These are phyloP conservation scores for Arvicola amphibius DNA, from an alignment of 2,797 vertebrate species.

Conservation along the genomic window DNA sequence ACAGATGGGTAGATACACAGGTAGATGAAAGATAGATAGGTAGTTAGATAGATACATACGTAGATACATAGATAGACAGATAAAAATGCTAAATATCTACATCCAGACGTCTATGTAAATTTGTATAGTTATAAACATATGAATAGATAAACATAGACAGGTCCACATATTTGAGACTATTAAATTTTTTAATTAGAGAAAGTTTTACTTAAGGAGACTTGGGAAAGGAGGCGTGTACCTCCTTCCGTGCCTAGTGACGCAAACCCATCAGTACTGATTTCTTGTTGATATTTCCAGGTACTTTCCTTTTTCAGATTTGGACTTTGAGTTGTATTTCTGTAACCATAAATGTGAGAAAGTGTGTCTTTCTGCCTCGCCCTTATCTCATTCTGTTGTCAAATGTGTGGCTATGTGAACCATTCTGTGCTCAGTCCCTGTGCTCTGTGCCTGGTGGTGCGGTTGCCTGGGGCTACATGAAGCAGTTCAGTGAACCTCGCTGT, in stretches of 20 bases:
- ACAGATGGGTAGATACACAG: no score
- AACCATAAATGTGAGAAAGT: not conserved
- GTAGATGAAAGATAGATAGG: no score
- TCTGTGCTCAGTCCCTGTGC: fast-evolving
- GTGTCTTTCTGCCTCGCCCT: not conserved
- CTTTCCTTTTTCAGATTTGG: not conserved
- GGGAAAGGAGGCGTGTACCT: not conserved
- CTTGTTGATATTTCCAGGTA: not conserved
- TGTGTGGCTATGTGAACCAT: fast-evolving
- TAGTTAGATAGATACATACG: no score
- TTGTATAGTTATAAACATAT: not conserved
- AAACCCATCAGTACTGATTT: not conserved
- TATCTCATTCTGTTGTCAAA: not conserved
- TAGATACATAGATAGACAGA: not conserved
- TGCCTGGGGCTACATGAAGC: not conserved
- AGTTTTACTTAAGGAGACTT: not conserved
- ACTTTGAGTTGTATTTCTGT: not conserved
- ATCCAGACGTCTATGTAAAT: not conserved
- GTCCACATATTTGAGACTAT: not conserved
- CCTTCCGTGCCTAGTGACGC: not conserved
- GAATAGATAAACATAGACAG: not conserved
- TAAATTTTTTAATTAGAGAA: not conserved
- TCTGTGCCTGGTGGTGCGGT: fast-evolving
- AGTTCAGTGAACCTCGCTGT: not conserved
- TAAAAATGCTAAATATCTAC: not conserved